These are phyloP conservation scores for Hypolimnas misippus DNA, from an alignment of 2,888 invertebrate genomes.

Conservation along the genomic window DNA sequence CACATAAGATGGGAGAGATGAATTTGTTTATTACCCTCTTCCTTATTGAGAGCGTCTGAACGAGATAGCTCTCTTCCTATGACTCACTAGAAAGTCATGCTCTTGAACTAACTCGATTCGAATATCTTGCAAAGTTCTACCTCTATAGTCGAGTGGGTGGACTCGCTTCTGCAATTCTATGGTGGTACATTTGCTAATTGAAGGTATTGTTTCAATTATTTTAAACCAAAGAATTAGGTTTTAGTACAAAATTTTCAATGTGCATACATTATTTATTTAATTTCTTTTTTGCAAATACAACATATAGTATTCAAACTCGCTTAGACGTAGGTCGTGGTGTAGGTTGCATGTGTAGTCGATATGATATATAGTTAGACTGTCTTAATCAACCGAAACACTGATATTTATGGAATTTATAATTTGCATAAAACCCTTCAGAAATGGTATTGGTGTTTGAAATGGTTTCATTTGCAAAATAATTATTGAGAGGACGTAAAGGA, in stretches of 20 bases:
- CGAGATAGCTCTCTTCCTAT: constrained; percentile 83
- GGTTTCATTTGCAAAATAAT: constrained; percentile 54
- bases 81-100: constrained; percentile 83
- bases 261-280: too few relatives aligned
- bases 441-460: constrained; percentile 5
- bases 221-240: neutral
- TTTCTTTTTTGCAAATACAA: too few relatives aligned
- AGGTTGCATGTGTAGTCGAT: neutral
- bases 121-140: constrained; percentile 62
- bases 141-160: constrained; percentile 61
- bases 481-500: constrained; percentile 50
- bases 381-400: neutral
- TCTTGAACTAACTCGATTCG: constrained; percentile 75
- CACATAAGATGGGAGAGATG: constrained; percentile 82
- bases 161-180: constrained; percentile 45
- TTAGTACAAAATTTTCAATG: too few relatives aligned
- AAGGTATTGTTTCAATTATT: neutral
- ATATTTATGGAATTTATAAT: constrained; percentile 1
- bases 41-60: constrained; percentile 83
- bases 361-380: neutral
- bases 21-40: constrained; percentile 84
- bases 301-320: too few relatives aligned
- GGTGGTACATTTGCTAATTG: constrained; percentile 21
- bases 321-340: neutral
- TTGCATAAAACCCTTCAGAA: neutral